Percentiles rank a stretch among this genome's conserved stretches.
These are phyloP conservation scores for Ferrisia virgata DNA, from an alignment of 2,888 invertebrate species.

Conservation along the genomic window DNA sequence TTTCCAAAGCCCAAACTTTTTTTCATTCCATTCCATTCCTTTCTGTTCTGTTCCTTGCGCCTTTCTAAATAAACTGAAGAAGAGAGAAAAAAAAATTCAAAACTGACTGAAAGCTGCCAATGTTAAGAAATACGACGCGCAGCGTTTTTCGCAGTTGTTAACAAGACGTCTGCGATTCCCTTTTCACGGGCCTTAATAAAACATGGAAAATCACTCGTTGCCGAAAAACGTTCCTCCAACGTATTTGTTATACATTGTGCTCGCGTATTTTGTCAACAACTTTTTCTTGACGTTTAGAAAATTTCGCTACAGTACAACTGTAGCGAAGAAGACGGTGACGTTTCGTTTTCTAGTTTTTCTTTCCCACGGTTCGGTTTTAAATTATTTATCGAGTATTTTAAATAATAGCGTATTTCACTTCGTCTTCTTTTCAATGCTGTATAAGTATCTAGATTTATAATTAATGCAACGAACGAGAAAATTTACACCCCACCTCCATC, in stretches of 20 bases:
- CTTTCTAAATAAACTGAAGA: background rate
- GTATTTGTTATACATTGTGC: constrained; percentile 37
- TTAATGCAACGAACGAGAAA: background rate
- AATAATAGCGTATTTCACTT: background rate
- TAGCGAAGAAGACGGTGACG: background rate
- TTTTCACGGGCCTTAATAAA: constrained; percentile 41
- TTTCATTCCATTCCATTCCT: too few relatives aligned
- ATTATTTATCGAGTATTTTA: constrained; percentile 23
- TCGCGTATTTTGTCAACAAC: constrained; percentile 41
- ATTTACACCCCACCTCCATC: too few relatives aligned
- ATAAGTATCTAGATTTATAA: background rate
- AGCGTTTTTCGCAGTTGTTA: constrained; percentile 36
- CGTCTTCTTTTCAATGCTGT: background rate
- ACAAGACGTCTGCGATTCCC: constrained; percentile 39
- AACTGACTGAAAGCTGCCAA: constrained; percentile 43
- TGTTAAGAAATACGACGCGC: constrained; percentile 17
- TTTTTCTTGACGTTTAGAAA: constrained; percentile 30
- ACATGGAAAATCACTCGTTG: constrained; percentile 43
- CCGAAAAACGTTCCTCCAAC: constrained; percentile 32
- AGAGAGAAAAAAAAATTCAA: background rate
- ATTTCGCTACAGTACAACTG: background rate
- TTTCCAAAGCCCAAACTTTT: background rate
- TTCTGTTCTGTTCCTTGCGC: too few relatives aligned
- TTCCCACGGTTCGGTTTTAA: constrained; percentile 18
- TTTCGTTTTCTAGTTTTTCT: constrained; percentile 29